phyloP scores from a whole-genome alignment of 1,140 invertebrate genomes.

The Rhopalosiphum maidis region DNA sequence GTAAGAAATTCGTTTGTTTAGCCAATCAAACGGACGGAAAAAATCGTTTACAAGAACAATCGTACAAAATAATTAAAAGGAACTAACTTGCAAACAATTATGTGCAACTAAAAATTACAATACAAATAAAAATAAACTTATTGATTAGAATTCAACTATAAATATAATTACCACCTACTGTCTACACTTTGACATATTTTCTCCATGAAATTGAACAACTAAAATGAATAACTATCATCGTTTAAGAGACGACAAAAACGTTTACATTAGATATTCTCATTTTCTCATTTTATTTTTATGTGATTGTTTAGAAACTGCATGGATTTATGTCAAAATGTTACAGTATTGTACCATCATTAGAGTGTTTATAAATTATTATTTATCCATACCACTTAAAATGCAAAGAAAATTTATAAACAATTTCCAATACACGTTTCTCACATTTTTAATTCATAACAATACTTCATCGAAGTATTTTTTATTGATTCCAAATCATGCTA shows the following conservation, averaged over 20 bases:
- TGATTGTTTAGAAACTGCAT: no score
- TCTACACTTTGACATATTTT: not conserved
- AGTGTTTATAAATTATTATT: not conserved
- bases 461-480: not conserved
- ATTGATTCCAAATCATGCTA: not conserved
- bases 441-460: not conserved
- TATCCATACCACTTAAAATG: not conserved
- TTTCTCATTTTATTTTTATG: no score
- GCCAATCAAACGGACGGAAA: constrained; percentile 27
- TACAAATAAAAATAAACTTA: not conserved
- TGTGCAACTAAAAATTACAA: not conserved
- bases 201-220: no score
- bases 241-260: not conserved
- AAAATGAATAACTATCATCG: no score
- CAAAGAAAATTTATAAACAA: not conserved
- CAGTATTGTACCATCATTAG: not conserved
- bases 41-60: not conserved
- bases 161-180: not conserved
- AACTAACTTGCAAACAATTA: not conserved
- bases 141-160: not conserved
- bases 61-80: constrained; percentile 1
- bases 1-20: not conserved
- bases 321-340: no score
- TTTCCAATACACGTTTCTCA: not conserved
- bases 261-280: not conserved